Conservation (phyloP, 2,113 vertebrate species). For the Melanotaenia duboulayi region DNA sequence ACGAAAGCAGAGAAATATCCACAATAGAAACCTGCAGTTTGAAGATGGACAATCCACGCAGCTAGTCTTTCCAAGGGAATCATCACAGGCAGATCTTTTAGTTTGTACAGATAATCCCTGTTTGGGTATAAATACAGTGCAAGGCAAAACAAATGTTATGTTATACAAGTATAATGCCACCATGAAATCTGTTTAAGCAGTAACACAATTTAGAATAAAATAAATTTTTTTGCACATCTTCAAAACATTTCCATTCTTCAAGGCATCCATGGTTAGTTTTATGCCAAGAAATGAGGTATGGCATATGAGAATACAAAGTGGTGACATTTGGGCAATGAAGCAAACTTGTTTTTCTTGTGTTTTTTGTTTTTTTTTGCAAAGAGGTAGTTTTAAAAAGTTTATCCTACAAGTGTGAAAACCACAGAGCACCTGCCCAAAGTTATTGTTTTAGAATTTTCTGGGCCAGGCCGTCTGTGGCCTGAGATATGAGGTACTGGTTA, state of each 20-base stretch:
- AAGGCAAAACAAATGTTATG: not conserved
- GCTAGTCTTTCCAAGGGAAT: not conserved
- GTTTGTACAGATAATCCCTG: not conserved
- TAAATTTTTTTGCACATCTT: conserved; percentile 7
- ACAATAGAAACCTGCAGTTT: not conserved
- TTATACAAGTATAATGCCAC: not conserved
- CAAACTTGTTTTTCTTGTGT: conserved; percentile 33
- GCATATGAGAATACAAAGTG: conserved; percentile 3
- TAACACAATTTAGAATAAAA: conserved; percentile 6
- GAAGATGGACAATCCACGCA: conserved; percentile 6
- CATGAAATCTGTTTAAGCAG: conserved; percentile 18
- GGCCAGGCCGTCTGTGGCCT: conserved; percentile 18
- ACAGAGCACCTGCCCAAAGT: conserved; percentile 34
- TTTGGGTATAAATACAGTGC: conserved; percentile 6
- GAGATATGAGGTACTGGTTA: conserved; percentile 45
- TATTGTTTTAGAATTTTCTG: conserved; percentile 41
- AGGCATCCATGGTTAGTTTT: not conserved
- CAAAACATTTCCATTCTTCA: conserved; percentile 3
- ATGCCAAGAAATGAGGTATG: conserved; percentile 26
- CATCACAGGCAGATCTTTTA: conserved; percentile 12
- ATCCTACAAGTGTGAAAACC: conserved; percentile 54
- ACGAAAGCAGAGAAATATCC: conserved; percentile 1
- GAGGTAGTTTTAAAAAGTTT: conserved; percentile 72
- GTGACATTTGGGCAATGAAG: conserved; percentile 14
- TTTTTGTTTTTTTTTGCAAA: conserved; percentile 33